These are phyloP conservation scores for Desoria tigrina DNA, from an alignment of 2,888 invertebrate species.

Conservation along the genomic window DNA sequence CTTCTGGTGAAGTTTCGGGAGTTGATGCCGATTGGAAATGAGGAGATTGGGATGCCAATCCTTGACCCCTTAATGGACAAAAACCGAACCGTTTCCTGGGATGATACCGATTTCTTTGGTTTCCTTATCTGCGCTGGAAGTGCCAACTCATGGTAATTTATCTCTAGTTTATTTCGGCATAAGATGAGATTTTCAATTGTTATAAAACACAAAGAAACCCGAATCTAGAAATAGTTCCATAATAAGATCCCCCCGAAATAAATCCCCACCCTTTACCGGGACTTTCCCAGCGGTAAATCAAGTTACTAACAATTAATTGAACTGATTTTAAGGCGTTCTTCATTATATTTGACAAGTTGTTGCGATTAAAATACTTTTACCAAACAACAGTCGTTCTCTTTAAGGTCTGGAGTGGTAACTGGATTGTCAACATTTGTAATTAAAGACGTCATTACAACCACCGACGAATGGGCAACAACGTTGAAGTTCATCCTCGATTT, in stretches of 20 bases:
- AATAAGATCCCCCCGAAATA: too few species aligned
- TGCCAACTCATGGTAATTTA: neutral
- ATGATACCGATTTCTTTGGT: neutral
- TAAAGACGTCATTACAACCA: neutral
- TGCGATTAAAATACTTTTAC: too few species aligned
- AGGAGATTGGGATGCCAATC: neutral
- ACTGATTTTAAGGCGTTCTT: too few species aligned
- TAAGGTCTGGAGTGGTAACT: neutral
- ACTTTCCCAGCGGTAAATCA: too few species aligned
- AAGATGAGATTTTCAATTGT: too few species aligned
- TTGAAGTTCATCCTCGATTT: neutral
- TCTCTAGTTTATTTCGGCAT: too few species aligned
- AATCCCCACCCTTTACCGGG: too few species aligned
- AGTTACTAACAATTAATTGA: too few species aligned
- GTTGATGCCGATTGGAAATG: neutral
- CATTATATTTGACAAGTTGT: too few species aligned
- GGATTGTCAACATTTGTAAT: neutral
- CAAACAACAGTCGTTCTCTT: too few species aligned
- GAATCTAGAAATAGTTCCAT: too few species aligned
- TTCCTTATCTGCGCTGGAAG: neutral
- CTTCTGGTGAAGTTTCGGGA: neutral
- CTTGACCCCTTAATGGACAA: neutral
- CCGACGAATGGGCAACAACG: neutral
- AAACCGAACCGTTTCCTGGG: neutral
- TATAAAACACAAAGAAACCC: too few species aligned